Evolutionary conservation across 2,113 vertebrate genomes (phyloP), one percentile per base, ranked within the genome.

Genomic region (Picathartes gymnocephalus): DNA sequence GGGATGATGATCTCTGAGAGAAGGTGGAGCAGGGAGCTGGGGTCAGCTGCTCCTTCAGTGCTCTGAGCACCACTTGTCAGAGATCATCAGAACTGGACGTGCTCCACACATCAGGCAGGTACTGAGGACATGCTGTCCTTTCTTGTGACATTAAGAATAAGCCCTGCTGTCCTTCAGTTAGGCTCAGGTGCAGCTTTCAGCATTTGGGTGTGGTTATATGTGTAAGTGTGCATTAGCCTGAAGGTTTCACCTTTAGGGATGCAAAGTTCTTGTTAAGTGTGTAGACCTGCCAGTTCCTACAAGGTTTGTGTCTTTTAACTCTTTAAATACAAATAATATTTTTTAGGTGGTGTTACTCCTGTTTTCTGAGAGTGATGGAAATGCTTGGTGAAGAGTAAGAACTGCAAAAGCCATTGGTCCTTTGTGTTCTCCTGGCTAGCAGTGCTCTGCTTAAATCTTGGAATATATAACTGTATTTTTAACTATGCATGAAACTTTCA

Each of bases 11-110:
- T 24, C 22, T 74, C 66, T 54, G 71, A 20, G 45, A 85, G 9
- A 48, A 39, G 24, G 23, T 24, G 24, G 24, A 72, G 44, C 30
- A 72, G 20, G 39, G 53, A 74, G 13, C 27, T 51, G 51, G 44
- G 16, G 14, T 27, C 58, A 65, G 51, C 65, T 78, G 47, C 50
- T 58, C 5, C 57, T 57, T 51, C 33, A 72, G 21, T 71, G 50
- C 28, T 51, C 51, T 0, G 3, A 39, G 8, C 44, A 40, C 11
- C 28, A 18, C 24, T 45, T 65, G 13, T 65, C 33, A 71, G 23
- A 83, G 20, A 4, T n/a, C 17, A 54, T 47, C 12, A 40, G 7
- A 53, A 47, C 1, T 53, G 30, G 24, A 30, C 0, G 0, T 39
- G 17, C 8, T 20, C 17, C 51, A 53, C 21, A 40, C 4, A 45